Percentiles rank a stretch among this genome's conserved stretches.
Evolutionary conservation across 2,888 invertebrate species (phyloP).

Genomic region (Mallateleia sp.): DNA sequence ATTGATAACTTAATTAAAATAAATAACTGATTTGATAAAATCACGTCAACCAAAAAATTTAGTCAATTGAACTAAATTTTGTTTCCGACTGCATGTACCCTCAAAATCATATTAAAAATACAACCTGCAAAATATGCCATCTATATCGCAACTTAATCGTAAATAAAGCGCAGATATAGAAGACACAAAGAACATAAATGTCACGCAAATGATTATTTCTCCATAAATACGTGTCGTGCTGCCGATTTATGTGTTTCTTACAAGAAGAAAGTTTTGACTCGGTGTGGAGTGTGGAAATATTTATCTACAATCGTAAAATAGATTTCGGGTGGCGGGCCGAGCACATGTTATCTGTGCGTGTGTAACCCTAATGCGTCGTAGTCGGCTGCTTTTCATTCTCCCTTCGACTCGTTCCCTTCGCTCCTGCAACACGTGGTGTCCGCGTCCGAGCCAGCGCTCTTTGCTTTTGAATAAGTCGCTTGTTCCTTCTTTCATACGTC

Average conservation of each 20-base stretch:
- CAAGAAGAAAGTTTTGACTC: slow-evolving; percentile 59
- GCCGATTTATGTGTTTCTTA: slow-evolving; percentile 67
- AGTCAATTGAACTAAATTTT: too few species aligned
- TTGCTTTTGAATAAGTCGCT: slow-evolving; percentile 51
- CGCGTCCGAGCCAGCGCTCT: slow-evolving; percentile 24
- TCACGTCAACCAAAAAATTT: too few species aligned
- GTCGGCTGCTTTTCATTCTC: slow-evolving; percentile 69
- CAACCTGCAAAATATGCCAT: not conserved
- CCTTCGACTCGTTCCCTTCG: slow-evolving; percentile 38
- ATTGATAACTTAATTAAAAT: too few species aligned
- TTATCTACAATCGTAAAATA: slow-evolving; percentile 76
- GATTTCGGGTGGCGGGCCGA: slow-evolving; percentile 64
- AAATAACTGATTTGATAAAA: too few species aligned
- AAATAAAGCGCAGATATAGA: not conserved
- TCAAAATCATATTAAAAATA: too few species aligned
- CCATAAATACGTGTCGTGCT: slow-evolving; percentile 59
- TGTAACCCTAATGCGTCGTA: slow-evolving; percentile 70
- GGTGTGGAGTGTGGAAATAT: slow-evolving; percentile 63
- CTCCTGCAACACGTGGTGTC: slow-evolving; percentile 75
- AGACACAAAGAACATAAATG: slow-evolving; percentile 56
- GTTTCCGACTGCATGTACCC: too few species aligned
- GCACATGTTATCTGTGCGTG: slow-evolving; percentile 70
- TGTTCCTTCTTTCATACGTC: slow-evolving; percentile 48
- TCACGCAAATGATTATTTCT: slow-evolving; percentile 66
- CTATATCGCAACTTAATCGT: not conserved